Evolutionary conservation across 2,797 vertebrate species (phyloP), one percentile per base, ranked within the genome.

Genomic region (Botia kubotai): DNA sequence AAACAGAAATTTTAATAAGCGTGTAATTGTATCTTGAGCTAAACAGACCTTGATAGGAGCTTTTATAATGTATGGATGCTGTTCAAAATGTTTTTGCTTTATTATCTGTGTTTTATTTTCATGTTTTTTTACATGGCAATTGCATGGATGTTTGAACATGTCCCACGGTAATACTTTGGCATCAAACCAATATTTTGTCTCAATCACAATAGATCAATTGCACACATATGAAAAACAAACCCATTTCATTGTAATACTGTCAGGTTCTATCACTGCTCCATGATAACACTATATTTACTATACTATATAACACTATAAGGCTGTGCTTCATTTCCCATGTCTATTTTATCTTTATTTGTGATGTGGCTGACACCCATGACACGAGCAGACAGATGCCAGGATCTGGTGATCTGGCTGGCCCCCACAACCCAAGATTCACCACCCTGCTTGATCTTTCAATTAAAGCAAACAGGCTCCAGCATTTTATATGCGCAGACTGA

Each of bases 391-490:
- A 75, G 46, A 66, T 71, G 60, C 26, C 50, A 63, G 62, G 26
- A 12, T 8, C 62, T 72, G 65, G 36, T 36, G 52, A 36, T 77
- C 75, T 53, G 46, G 29, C 23, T 57, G 19, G 17, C 68, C 69
- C 73, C 75, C 70, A 43, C 52, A 73, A 65, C 57, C 75, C 50
- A 50, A 53, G 26, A 80, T 78, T 75, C 58, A 80, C 72, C 48
- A 43, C 60, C n/a, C 53, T 53, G 67, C 72, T 58, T 78, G 26
- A 79, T 80, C 74, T 73, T 75, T 72, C 48, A 76, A 84, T 82
- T 80, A 84, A 87, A 85, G 39, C 70, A 52, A 74, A 71, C 26
- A 52, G 46, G 82, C 46, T 83, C 43, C 78, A 73, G 77, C 19
- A 50, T 84, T 78, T 87, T 69, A 79, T 39, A 58, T 26, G 4